phyloP scores from a whole-genome alignment of 2,113 vertebrate species.

The Cephalopterus ornatus region DNA sequence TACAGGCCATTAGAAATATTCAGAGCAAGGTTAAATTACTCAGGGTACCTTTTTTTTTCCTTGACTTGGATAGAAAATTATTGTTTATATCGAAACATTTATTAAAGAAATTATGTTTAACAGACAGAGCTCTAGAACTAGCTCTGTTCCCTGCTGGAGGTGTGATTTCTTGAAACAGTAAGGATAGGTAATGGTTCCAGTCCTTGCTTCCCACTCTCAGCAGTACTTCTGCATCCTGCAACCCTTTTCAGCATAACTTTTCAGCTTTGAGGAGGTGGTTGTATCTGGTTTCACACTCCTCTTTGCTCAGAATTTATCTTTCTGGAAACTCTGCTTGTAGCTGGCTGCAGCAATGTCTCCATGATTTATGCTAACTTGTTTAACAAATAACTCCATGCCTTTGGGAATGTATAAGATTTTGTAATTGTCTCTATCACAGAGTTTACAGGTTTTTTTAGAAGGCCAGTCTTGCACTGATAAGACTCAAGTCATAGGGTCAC shows the following conservation, averaged over 20 bases:
- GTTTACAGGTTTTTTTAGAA: not conserved
- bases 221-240: not conserved
- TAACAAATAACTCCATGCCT: not conserved
- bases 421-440: not conserved
- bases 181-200: rapidly evolving
- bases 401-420: not conserved
- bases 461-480: not conserved
- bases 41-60: not conserved
- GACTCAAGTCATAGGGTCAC: not conserved
- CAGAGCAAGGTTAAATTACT: not conserved
- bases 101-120: not conserved
- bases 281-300: not conserved
- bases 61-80: not conserved
- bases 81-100: not conserved
- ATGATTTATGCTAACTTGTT: not conserved
- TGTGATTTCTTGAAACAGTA: not conserved
- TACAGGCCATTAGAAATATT: not conserved
- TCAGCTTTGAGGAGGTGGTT: not conserved
- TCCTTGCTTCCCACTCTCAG: not conserved
- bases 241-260: not conserved
- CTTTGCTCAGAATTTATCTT: not conserved
- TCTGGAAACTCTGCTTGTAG: not conserved
- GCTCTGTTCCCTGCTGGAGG: not conserved
- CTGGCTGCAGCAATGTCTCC: not conserved
- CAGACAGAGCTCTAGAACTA: not conserved